phyloP scores from a whole-genome alignment of 2,797 vertebrate genomes.

The Ammospiza maritima region DNA sequence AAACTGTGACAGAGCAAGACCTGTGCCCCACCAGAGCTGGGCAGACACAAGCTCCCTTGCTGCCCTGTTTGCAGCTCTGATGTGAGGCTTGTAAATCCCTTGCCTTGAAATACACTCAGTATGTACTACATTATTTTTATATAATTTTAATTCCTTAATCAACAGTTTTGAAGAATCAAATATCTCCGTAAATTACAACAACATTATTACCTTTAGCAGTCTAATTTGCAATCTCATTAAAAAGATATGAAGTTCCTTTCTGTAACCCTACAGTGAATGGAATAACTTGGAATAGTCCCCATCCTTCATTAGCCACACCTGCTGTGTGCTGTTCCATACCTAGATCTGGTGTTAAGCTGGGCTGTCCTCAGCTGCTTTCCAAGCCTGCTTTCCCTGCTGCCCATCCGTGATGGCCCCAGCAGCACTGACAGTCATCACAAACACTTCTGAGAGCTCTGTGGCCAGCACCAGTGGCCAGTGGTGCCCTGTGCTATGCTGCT shows the following conservation, averaged over 20 bases:
- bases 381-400: background rate
- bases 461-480: background rate
- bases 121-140: background rate
- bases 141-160: constrained; percentile 46
- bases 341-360: background rate
- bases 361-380: background rate
- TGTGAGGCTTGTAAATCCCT: background rate
- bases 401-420: background rate
- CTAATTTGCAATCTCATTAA: constrained; percentile 53
- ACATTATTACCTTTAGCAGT: constrained; percentile 38
- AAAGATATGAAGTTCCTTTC: constrained; percentile 24
- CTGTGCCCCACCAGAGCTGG: background rate
- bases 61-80: background rate
- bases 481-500: fast-evolving
- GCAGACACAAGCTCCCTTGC: background rate
- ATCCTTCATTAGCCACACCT: background rate
- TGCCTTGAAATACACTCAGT: background rate
- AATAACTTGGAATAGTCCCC: background rate
- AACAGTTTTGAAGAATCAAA: constrained; percentile 42
- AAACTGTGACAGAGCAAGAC: background rate
- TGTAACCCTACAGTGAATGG: constrained; percentile 2
- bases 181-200: constrained; percentile 29
- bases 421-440: fast-evolving
- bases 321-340: background rate
- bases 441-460: background rate